Conservation (phyloP, 2,888 invertebrate genomes). For the Noctua pronuba region DNA sequence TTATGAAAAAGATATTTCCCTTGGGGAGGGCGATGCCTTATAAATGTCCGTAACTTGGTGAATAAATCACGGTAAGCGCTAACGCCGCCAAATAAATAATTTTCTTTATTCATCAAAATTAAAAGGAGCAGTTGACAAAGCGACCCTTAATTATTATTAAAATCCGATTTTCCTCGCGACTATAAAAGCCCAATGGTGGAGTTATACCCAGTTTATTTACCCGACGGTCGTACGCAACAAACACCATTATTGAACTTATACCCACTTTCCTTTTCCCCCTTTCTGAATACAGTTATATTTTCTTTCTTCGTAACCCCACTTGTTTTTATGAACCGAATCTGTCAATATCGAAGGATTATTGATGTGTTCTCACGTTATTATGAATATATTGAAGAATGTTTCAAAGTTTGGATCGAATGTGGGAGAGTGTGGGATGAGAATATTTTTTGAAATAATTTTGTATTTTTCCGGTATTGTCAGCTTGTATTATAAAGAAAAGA, state of each 20-base stretch:
- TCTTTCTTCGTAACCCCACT: constrained; percentile 60
- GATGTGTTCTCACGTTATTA: constrained; percentile 61
- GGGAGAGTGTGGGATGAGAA: constrained; percentile 23
- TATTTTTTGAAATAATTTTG: constrained; percentile 17
- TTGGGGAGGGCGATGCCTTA: constrained; percentile 78
- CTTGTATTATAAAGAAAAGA: too few species aligned
- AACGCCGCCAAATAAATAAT: constrained; percentile 89
- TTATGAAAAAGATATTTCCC: constrained; percentile 85
- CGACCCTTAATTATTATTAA: constrained; percentile 83
- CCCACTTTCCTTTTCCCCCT: constrained; percentile 60
- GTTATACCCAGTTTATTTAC: constrained; percentile 73
- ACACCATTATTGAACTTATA: constrained; percentile 73
- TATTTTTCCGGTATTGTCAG: constrained; percentile 4
- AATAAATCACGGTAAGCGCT: constrained; percentile 88
- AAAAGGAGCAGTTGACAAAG: constrained; percentile 89
- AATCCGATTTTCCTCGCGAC: constrained; percentile 81
- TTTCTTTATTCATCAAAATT: constrained; percentile 90
- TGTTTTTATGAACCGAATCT: constrained; percentile 67
- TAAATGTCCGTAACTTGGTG: constrained; percentile 82
- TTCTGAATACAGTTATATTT: constrained; percentile 62
- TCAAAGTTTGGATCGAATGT: constrained; percentile 45
- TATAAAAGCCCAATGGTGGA: constrained; percentile 71
- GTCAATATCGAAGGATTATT: constrained; percentile 65
- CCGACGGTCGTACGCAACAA: constrained; percentile 68
- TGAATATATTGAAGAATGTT: constrained; percentile 61